phyloP scores from a whole-genome alignment of 2,888 invertebrate species.

The Apamea sordens region DNA sequence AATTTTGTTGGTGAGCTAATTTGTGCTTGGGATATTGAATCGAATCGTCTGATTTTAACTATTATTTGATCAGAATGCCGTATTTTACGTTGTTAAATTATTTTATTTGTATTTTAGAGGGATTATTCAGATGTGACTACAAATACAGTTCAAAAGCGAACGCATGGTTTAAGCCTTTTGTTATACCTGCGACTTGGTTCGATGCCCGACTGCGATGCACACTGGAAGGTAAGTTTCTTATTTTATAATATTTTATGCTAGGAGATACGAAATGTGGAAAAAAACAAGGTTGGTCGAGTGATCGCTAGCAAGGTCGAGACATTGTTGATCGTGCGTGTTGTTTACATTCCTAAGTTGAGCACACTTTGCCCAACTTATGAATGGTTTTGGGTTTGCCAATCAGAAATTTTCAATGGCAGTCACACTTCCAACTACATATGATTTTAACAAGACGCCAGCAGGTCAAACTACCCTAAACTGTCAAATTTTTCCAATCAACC shows the following conservation, averaged over 20 bases:
- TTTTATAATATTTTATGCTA: too few relatives aligned
- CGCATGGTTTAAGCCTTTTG: conserved; percentile 43
- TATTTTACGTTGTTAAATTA: too few relatives aligned
- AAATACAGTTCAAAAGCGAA: conserved; percentile 24
- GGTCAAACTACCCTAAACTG: too few relatives aligned
- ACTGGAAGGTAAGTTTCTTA: conserved; percentile 41
- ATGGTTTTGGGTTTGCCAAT: background rate
- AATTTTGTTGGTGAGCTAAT: conserved; percentile 6
- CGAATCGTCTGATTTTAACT: background rate
- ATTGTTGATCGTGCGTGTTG: background rate
- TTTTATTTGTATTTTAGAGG: conserved; percentile 29
- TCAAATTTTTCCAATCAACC: too few relatives aligned
- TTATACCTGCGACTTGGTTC: conserved; percentile 48
- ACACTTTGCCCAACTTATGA: background rate
- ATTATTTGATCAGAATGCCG: too few relatives aligned
- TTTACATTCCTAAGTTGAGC: background rate
- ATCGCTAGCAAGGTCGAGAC: too few relatives aligned
- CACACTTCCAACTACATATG: background rate
- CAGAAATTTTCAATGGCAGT: too few relatives aligned
- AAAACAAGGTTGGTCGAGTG: background rate
- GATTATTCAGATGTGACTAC: conserved; percentile 50
- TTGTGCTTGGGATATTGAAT: too few relatives aligned
- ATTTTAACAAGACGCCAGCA: background rate
- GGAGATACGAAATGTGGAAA: background rate
- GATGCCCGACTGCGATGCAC: conserved; percentile 43